Evolutionary conservation across 2,888 invertebrate species (phyloP).

Genomic region (Acholoe squamosa): DNA sequence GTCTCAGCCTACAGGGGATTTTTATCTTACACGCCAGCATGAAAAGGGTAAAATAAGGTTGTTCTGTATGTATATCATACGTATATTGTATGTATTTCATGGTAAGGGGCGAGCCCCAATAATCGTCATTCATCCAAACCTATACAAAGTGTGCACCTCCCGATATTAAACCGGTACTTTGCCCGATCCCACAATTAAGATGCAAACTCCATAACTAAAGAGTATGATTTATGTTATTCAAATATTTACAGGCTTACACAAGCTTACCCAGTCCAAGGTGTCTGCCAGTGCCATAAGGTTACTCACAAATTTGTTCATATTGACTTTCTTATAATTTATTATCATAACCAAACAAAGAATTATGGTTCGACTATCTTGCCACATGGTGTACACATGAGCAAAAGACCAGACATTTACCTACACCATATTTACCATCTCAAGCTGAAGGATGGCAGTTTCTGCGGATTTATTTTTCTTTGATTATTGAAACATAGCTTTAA

Average conservation of each 20-base stretch:
- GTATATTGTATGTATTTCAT: no score
- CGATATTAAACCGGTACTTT: neutral
- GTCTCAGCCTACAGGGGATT: no score
- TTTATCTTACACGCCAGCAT: slow-evolving; percentile 32
- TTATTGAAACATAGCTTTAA: no score
- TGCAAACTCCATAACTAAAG: slow-evolving; percentile 36
- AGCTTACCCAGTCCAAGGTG: neutral
- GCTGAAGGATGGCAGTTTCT: no score
- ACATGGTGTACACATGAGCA: no score
- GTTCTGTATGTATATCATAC: neutral
- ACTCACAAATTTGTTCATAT: neutral
- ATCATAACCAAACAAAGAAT: no score
- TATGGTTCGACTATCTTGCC: no score
- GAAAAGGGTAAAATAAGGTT: neutral
- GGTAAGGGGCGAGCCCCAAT: no score
- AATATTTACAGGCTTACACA: slow-evolving; percentile 52
- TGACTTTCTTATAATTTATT: no score
- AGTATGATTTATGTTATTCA: slow-evolving; percentile 7
- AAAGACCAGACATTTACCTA: no score
- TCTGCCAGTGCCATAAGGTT: neutral
- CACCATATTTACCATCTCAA: no score
- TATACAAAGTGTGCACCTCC: neutral
- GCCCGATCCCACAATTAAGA: slow-evolving; percentile 12
- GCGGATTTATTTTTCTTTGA: no score
- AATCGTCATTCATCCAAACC: neutral